Percentiles rank a stretch among this genome's conserved stretches.
Evolutionary conservation across 35 echinoderm and acorn worm genomes (phyloP).

Genomic region (Apostichopus parvimensis): DNA sequence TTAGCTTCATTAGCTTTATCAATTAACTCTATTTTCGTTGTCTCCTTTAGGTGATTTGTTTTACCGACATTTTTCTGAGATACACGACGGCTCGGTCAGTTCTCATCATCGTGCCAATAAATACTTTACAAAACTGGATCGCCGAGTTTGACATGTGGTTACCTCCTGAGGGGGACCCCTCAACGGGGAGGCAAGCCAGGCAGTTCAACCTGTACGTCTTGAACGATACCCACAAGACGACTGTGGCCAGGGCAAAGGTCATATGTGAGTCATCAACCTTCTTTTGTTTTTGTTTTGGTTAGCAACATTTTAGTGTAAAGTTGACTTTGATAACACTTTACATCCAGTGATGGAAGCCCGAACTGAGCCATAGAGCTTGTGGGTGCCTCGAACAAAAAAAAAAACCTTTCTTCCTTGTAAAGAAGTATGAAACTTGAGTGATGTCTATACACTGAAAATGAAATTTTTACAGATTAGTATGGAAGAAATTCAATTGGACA

Average conservation of each 20-base stretch:
- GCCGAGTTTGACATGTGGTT: slow-evolving; percentile 99
- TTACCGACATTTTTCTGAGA: slow-evolving; percentile 75
- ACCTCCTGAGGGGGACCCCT: slow-evolving; percentile 33
- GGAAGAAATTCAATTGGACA: too few relatives aligned
- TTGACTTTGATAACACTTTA: too few relatives aligned
- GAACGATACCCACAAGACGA: slow-evolving; percentile 88
- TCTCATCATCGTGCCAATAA: slow-evolving; percentile 93
- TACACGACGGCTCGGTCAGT: slow-evolving; percentile 71
- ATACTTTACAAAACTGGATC: slow-evolving; percentile 99
- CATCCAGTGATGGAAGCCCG: too few relatives aligned
- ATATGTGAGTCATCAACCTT: slow-evolving; percentile 64
- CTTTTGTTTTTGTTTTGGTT: background rate
- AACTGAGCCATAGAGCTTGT: too few relatives aligned
- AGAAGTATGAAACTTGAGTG: too few relatives aligned
- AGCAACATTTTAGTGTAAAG: too few relatives aligned
- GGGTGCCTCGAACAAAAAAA: too few relatives aligned
- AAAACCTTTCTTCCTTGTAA: too few relatives aligned
- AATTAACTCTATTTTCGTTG: background rate
- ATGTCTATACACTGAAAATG: too few relatives aligned
- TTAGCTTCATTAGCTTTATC: too few relatives aligned
- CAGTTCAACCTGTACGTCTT: slow-evolving; percentile 74
- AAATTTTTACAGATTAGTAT: too few relatives aligned
- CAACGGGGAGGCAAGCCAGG: background rate
- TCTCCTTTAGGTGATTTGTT: slow-evolving; percentile 65
- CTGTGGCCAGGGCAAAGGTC: slow-evolving; percentile 74